A percentile compares a stretch with the other conserved stretches of the same genome.
phyloP scores from a whole-genome alignment of 2,888 invertebrate genomes.

The Eumacrocentrus americanus region DNA sequence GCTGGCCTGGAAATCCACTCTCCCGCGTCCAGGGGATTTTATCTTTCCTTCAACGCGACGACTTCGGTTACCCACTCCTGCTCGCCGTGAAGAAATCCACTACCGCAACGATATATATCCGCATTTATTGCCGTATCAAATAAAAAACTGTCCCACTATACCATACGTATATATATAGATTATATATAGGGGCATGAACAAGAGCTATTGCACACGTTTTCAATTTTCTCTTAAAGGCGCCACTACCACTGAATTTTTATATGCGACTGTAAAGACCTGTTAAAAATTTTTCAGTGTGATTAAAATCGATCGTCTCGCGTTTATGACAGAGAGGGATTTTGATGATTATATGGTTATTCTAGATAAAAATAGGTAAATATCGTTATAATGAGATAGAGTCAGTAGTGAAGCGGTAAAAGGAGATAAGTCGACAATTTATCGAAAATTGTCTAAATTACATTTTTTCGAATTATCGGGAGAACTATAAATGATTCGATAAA shows the following conservation, averaged over 20 bases:
- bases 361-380: no score
- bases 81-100: no score
- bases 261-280: not conserved
- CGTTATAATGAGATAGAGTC: no score
- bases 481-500: no score
- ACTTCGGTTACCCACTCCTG: no score
- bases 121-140: slow-evolving; percentile 18
- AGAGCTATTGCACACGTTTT: slow-evolving; percentile 23
- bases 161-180: not conserved
- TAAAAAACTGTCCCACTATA: slow-evolving; percentile 17
- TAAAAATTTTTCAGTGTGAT: not conserved
- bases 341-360: no score
- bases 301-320: not conserved
- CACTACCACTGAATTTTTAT: slow-evolving; percentile 8
- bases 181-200: no score
- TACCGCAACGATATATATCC: slow-evolving; percentile 21
- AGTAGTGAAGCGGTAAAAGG: no score
- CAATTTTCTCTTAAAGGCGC: slow-evolving; percentile 19
- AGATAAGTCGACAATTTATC: no score
- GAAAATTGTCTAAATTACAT: no score
- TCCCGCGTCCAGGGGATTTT: slow-evolving; percentile 3
- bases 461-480: no score
- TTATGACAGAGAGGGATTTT: no score
- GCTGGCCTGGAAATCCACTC: not conserved
- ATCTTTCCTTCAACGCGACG: slow-evolving; percentile 17